Conservation (phyloP, 2,888 invertebrate species). For the Acanthopleura granulata region DNA sequence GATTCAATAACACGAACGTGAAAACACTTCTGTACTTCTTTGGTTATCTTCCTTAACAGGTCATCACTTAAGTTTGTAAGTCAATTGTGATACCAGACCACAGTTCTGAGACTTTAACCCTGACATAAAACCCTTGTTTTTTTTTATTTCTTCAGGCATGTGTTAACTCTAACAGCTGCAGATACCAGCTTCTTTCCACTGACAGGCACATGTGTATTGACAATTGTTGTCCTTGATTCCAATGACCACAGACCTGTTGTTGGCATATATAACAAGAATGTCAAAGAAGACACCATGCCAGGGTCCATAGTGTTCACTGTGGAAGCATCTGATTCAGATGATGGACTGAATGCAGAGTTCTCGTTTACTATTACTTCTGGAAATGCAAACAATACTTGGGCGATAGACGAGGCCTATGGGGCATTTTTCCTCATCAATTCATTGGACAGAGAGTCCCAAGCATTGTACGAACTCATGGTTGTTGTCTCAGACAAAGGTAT, state of each 20-base stretch:
- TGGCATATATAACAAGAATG: slow-evolving; percentile 63
- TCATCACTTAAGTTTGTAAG: no score
- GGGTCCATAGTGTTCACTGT: slow-evolving; percentile 88
- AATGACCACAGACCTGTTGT: slow-evolving; percentile 96
- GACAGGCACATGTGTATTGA: slow-evolving; percentile 73
- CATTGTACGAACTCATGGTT: not conserved
- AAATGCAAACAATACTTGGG: not conserved
- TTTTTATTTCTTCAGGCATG: slow-evolving; percentile 69
- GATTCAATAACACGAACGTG: no score
- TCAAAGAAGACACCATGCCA: slow-evolving; percentile 88
- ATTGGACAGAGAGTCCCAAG: not conserved
- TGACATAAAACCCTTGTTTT: slow-evolving; percentile 21
- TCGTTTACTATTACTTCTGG: slow-evolving; percentile 87
- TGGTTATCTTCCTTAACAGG: no score
- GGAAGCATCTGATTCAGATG: slow-evolving; percentile 88
- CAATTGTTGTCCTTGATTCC: slow-evolving; percentile 87
- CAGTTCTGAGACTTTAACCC: no score
- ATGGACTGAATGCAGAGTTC: slow-evolving; percentile 93
- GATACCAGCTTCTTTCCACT: not conserved
- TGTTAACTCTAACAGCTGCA: slow-evolving; percentile 76
- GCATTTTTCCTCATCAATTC: not conserved
- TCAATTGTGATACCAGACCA: no score
- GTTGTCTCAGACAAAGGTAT: slow-evolving; percentile 20
- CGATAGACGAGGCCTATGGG: not conserved
- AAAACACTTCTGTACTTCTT: no score